Percentiles rank a stretch among this genome's conserved stretches.
Conservation (phyloP, 1,140 invertebrate species). For the Oscheius sp. region DNA sequence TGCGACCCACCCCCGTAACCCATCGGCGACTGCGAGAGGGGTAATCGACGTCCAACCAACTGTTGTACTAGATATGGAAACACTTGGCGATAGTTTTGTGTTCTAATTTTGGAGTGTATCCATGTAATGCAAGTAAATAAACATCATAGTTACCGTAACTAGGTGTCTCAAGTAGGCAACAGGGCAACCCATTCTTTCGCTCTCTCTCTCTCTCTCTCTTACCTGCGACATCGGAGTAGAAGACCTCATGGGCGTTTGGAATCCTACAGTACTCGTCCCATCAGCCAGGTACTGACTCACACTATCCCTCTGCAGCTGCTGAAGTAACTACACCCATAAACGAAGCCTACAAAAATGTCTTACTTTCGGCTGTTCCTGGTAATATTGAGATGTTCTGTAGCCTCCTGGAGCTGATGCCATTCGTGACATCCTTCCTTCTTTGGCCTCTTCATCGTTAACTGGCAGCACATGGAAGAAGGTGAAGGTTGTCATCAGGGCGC, state of each 20-base stretch:
- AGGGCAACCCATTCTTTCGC: background rate
- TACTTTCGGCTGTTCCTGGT: slow-evolving; percentile 1
- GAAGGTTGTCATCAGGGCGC: slow-evolving; percentile 46
- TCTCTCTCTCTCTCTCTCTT: background rate
- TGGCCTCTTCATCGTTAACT: slow-evolving; percentile 12
- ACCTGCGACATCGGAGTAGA: slow-evolving; percentile 1
- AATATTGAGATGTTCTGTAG: background rate
- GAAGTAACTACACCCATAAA: background rate
- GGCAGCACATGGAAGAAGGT: slow-evolving; percentile 45
- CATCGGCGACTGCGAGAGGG: no score
- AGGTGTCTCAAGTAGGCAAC: background rate
- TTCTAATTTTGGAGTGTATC: no score
- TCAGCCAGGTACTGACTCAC: background rate
- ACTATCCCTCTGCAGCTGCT: background rate
- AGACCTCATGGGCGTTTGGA: background rate
- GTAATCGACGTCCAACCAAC: no score
- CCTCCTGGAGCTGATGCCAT: background rate
- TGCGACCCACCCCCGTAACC: no score
- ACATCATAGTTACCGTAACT: no score
- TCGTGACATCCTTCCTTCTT: background rate
- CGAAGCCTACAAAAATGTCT: background rate
- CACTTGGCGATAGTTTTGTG: no score
- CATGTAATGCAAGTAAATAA: no score
- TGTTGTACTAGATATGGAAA: no score
- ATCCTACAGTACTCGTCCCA: background rate